Evolutionary conservation across 2,797 vertebrate genomes (phyloP), one percentile per base, ranked within the genome.

Genomic region (Chaetophractus vellerosus): DNA sequence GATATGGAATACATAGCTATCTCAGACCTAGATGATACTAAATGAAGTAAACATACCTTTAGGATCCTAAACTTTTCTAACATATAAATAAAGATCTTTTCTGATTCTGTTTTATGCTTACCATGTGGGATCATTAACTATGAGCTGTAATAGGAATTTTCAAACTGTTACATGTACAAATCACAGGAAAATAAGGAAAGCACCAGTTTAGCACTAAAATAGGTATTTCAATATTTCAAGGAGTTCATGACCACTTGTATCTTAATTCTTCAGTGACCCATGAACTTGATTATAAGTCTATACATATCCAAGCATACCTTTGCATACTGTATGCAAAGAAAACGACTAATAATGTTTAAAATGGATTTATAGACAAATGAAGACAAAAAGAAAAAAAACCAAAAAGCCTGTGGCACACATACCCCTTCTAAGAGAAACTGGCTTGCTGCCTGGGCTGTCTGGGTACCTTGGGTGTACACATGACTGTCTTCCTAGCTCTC

Each of bases 331-430:
- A 79, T 33, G 61, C 45, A 91, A 90, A 81, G n/a, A 92, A 87
- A 89, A 59, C 19, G 19, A 71, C 41, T 31, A 48, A n/a, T 59
- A 52, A 38, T 24, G 59, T 74, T 57, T 78, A 52, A 76, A 69
- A 75, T 4, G 90, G 33, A 64, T 45, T 57, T 59, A 45, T 48
- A 78, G 63, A 57, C 52, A 80, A 74, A 52, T 21, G 64, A 92
- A 84, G 90, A 89, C 79, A 83, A 83, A 36, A 75, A 63, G 9
- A 23, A 79, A 81, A 86, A 41, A 61, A 11, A 57, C 16, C 28
- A 50, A 83, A 75, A 78, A 57, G 11, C 57, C 45, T 28, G 26
- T 11, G 68, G 75, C 0, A 1, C n/a, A 45, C 33, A 52, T 4
- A 45, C 14, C 11, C 74, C 85, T 82, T 89, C 55, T 79, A 28